Evolutionary conservation across 2,888 invertebrate species (phyloP), one percentile per base, ranked within the genome.

Genomic region (Standfussiana lucernea): DNA sequence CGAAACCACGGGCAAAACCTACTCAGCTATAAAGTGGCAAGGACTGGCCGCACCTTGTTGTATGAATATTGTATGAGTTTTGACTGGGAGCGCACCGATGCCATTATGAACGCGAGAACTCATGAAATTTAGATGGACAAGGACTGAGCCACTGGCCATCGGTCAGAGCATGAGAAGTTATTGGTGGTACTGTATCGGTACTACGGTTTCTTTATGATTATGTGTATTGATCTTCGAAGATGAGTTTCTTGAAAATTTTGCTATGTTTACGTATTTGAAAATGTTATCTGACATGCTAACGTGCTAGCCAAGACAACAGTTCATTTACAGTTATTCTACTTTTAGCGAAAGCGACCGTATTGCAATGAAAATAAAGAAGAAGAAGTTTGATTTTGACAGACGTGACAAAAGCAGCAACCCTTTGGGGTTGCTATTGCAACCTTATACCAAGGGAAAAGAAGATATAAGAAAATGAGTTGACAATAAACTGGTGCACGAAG

Each of bases 1-100:
- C 21, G 1, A 71, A 66, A 21, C 45, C 13, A 21, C 5, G 35
- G n/a, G 13, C n/a, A 35, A 5, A 35, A 45, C 5, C 8, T n/a
- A 45, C 35, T 45, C 72, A 83, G 75, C 67, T 77, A 73, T 83
- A 83, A 83, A 87, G 83, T 79, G 77, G 66, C 64, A 78, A 82
- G 77, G 75, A 75, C 75, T 53, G 40, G 32, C 78, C 75, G 67
- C 77, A 86, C 87, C 85, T 87, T 82, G 59, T 28, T 62, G 18
- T 71, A 89, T 91, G 90, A 91, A 91, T 91, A 90, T 85, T 90
- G 88, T 87, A 91, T 91, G 89, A 89, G 86, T 90, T 89, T 89
- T 87, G 90, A 89, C 89, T 89, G 86, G 79, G 77, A 86, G 85
- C 86, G 80, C 81, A 84, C 84, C 80, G 85, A 88, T 84, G 86